Conservation (phyloP, 2,888 invertebrate species). For the Ashinkailepas kermadecensis region DNA sequence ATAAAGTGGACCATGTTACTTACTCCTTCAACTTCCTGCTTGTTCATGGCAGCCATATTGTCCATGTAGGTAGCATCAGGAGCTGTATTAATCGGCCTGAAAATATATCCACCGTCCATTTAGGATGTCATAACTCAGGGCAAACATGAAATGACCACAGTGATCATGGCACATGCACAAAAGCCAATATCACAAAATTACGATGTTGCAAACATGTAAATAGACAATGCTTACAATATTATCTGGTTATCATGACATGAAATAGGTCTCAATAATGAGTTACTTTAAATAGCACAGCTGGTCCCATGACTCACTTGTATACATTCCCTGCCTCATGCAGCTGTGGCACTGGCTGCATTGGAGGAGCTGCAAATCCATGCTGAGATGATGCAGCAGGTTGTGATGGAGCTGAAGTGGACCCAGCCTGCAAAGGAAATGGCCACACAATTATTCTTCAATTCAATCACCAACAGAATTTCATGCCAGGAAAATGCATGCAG, state of each 20-base stretch:
- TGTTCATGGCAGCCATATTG: constrained; percentile 33
- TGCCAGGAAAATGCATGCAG: too few species aligned
- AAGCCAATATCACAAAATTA: background rate
- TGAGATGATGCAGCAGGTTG: background rate
- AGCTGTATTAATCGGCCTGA: constrained; percentile 21
- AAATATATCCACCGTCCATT: background rate
- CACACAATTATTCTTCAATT: too few species aligned
- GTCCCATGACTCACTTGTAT: constrained; percentile 17
- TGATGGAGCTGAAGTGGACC: background rate
- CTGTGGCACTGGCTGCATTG: background rate
- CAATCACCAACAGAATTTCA: too few species aligned
- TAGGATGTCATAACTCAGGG: too few species aligned
- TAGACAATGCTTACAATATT: too few species aligned
- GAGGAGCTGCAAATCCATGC: background rate
- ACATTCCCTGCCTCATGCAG: constrained; percentile 11
- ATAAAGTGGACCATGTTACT: background rate
- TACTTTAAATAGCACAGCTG: background rate
- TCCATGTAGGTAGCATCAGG: constrained; percentile 8
- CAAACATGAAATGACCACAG: background rate
- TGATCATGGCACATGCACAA: background rate
- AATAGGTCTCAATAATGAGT: background rate
- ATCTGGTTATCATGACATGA: too few species aligned
- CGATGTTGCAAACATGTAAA: background rate
- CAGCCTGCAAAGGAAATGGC: too few species aligned
- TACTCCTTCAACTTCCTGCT: constrained; percentile 34